These are phyloP conservation scores for Torymus auratus DNA, from an alignment of 2,888 invertebrate species.

Conservation along the genomic window DNA sequence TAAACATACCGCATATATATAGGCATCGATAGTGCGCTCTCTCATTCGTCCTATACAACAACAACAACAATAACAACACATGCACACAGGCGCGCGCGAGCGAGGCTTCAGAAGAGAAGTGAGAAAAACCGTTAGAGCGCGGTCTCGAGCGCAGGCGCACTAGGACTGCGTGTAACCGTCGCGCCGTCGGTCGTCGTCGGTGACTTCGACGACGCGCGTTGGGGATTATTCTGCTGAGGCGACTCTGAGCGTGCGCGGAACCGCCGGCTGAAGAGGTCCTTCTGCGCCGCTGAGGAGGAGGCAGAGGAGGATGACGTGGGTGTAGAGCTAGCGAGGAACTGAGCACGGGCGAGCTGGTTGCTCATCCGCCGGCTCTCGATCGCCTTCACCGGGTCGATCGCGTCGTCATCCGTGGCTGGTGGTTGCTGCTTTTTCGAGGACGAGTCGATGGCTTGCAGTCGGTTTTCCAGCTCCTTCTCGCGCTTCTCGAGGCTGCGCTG, in stretches of 20 bases:
- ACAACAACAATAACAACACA: too few relatives aligned
- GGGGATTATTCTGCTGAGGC: conserved; percentile 66
- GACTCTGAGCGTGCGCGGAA: conserved; percentile 74
- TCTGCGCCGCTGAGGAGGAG: conserved; percentile 4
- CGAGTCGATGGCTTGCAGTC: conserved; percentile 42
- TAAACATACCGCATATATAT: too few relatives aligned
- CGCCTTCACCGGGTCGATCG: conserved; percentile 59
- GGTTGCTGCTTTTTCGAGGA: background rate
- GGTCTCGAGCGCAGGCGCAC: conserved; percentile 74
- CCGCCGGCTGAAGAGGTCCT: conserved; percentile 56
- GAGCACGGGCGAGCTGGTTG: conserved; percentile 72
- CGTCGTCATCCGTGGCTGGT: background rate
- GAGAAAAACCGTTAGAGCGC: conserved; percentile 67
- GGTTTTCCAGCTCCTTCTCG: conserved; percentile 50
- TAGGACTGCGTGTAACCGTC: conserved; percentile 71
- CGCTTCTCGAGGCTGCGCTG: conserved; percentile 45
- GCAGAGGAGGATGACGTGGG: conserved; percentile 42
- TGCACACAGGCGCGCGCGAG: too few relatives aligned
- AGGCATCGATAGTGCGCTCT: too few relatives aligned
- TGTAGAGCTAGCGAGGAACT: conserved; percentile 68
- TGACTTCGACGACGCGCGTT: conserved; percentile 65
- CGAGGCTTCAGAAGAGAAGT: too few relatives aligned
- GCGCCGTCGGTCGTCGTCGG: too few relatives aligned
- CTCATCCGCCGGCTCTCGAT: conserved; percentile 70
- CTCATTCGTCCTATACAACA: too few relatives aligned